phyloP scores from a whole-genome alignment of 2,888 invertebrate genomes.

The Loripinus fragilis region DNA sequence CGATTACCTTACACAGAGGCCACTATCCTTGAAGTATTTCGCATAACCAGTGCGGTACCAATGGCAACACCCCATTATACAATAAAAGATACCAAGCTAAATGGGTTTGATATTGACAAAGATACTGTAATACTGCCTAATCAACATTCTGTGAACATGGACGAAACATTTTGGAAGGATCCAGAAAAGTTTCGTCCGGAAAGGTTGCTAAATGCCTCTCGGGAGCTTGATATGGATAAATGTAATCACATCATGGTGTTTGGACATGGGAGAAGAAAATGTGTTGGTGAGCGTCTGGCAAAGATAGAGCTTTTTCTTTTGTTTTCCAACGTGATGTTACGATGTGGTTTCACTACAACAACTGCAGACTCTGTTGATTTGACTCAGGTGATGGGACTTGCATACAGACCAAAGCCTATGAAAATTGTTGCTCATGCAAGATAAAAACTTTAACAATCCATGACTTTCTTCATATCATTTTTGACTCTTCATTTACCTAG shows the following conservation, averaged over 20 bases:
- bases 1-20: slow-evolving; percentile 62
- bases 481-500: too few species aligned
- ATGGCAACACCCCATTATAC: slow-evolving; percentile 66
- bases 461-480: too few species aligned
- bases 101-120: slow-evolving; percentile 45
- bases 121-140: slow-evolving; percentile 51
- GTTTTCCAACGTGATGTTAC: too few species aligned
- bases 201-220: slow-evolving; percentile 32
- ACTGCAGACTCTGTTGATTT: too few species aligned
- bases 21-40: slow-evolving; percentile 62
- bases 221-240: slow-evolving; percentile 18
- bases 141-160: slow-evolving; percentile 35
- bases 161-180: slow-evolving; percentile 47
- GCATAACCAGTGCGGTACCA: slow-evolving; percentile 57
- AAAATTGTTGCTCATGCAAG: too few species aligned
- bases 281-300: too few species aligned
- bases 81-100: slow-evolving; percentile 36
- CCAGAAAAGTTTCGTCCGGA: slow-evolving; percentile 48
- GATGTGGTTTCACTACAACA: too few species aligned
- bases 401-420: too few species aligned
- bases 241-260: not conserved
- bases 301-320: too few species aligned
- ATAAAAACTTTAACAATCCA: too few species aligned
- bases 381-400: too few species aligned
- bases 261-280: too few species aligned